Base-by-base conservation (phyloP, 2,113 vertebrate genomes). In the Neolamprologus modestus region DNA sequence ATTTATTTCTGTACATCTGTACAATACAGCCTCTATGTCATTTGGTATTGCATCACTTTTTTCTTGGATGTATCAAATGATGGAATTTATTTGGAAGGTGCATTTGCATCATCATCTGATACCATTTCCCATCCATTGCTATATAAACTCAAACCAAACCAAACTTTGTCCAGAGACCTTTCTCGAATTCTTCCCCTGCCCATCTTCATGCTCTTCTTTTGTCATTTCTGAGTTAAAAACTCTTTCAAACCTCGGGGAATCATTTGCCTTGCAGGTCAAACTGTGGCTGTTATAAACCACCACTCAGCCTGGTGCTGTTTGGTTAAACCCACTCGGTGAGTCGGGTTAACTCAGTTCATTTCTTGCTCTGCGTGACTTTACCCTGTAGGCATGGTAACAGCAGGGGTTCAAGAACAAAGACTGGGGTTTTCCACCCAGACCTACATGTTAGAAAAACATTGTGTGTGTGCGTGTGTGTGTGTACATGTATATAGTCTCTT, bases 351-450 rank as follows among this genome's bases (percentile, higher is more conserved):
- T 80, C 87, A 55, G 79, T 92, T 86, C 90, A 82, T 83, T 84
- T 83, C 54, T 88, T 28, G 35, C 91, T 81, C 91, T 88, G 88
- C 63, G 76, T 89, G 93, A 93, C 88, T 66, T 91, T 91, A 81
- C 31, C 81, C 87, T 33, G 82, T 45, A 63, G 90, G 79, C 90
- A 63, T 11, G 87, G 76, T 52, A 31, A 88, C 90, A 3, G 3
- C 82, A 4, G 90, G 87, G 82, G 84, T 47, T 26, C 7, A 3
- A 88, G 93, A 92, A 93, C 88, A 92, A 92, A 92, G 88, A 40
- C 61, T 79, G 79, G 80, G 86, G 63, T 61, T 92, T 93, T 91
- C 91, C 93, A 88, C 37, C 61, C 63, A 71, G 52, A 79, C 71
- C 81, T 55, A 28, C 21, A 35, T 87, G 83, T 81, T 92, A 21